Evolutionary conservation across 2,888 invertebrate species (phyloP).

Genomic region (Stenotaenia linearis): DNA sequence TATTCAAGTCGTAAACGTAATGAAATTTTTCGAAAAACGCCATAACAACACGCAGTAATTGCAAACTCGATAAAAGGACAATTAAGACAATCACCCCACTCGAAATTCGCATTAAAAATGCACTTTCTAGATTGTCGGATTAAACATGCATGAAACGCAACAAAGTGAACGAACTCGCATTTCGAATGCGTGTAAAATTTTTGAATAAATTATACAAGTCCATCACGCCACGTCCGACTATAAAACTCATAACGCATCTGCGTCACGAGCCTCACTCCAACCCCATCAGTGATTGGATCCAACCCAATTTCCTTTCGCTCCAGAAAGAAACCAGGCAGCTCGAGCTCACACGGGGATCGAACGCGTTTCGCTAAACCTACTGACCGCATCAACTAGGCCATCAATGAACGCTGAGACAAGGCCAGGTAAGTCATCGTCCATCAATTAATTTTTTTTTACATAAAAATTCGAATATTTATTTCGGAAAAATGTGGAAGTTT

Average conservation of each 20-base stretch:
- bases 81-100: neutral
- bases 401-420: neutral
- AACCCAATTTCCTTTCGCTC: neutral
- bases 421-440: neutral
- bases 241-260: neutral
- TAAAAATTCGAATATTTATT: no score
- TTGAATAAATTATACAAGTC: neutral
- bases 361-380: neutral
- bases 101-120: neutral
- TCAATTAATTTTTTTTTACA: neutral
- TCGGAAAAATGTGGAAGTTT: no score
- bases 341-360: neutral
- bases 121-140: neutral
- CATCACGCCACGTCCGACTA: neutral
- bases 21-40: no score
- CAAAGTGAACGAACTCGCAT: neutral
- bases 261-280: conserved; percentile 3
- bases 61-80: neutral
- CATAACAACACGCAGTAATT: neutral
- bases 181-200: neutral
- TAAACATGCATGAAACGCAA: neutral
- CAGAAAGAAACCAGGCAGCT: neutral
- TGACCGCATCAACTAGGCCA: neutral
- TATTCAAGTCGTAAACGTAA: no score
- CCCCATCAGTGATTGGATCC: neutral